These are phyloP conservation scores for Nephrotoma appendiculata DNA, from an alignment of 2,888 invertebrate species.

Conservation along the genomic window DNA sequence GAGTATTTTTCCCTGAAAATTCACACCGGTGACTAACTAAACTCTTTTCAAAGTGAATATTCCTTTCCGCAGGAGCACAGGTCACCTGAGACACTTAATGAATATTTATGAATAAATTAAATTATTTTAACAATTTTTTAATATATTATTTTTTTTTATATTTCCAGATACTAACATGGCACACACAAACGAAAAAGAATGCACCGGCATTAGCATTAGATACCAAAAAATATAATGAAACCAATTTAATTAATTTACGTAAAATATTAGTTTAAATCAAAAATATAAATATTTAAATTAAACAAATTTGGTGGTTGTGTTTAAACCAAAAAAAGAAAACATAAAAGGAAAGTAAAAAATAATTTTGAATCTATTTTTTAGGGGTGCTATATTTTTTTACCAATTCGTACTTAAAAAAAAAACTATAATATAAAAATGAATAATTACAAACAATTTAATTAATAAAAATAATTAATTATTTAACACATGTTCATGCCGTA, in stretches of 20 bases:
- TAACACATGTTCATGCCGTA: background rate
- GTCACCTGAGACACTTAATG: no score
- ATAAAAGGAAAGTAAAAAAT: background rate
- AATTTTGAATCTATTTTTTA: background rate
- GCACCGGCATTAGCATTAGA: constrained; percentile 42
- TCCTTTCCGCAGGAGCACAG: no score
- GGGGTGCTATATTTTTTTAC: background rate
- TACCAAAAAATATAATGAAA: constrained; percentile 40
- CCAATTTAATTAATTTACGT: constrained; percentile 45
- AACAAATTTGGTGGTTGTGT: background rate
- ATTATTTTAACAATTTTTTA: background rate
- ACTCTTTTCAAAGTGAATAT: no score
- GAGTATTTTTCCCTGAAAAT: no score
- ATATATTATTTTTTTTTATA: background rate
- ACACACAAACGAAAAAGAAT: constrained; percentile 57
- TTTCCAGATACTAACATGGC: constrained; percentile 51
- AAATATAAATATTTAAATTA: background rate
- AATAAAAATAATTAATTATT: background rate
- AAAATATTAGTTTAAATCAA: constrained; percentile 36
- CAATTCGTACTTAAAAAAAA: background rate
- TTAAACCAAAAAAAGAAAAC: background rate
- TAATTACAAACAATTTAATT: background rate
- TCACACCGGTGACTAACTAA: no score
- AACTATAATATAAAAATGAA: background rate
- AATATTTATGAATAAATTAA: no score